Evolutionary conservation across 2,888 invertebrate genomes (phyloP).

Genomic region (Trachelus tabidus): DNA sequence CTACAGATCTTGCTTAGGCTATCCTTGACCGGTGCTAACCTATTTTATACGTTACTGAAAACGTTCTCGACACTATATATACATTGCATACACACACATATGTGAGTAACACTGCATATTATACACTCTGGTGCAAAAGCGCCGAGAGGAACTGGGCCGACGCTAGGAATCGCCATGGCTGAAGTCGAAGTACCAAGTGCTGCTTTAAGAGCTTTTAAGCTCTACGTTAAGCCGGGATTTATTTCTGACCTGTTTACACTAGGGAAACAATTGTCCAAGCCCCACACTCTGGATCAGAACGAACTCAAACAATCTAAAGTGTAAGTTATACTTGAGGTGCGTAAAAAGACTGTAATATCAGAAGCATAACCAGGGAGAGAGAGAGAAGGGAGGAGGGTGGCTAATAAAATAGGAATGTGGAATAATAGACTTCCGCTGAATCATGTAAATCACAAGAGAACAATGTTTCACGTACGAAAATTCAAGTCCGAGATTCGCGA

Average conservation of each 20-base stretch:
- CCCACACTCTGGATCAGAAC: background rate
- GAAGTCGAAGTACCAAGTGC: slow-evolving; percentile 30
- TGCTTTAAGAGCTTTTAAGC: slow-evolving; percentile 59
- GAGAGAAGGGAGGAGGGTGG: background rate
- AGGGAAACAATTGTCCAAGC: slow-evolving; percentile 48
- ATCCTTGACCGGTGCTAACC: too few species aligned
- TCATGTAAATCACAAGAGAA: background rate
- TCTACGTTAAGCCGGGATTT: slow-evolving; percentile 55
- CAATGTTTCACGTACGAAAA: background rate
- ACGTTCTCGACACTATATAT: background rate
- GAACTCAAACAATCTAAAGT: background rate
- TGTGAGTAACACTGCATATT: background rate
- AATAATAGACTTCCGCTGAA: background rate
- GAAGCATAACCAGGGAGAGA: background rate
- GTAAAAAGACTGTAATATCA: background rate
- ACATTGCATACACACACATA: background rate
- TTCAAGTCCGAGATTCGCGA: background rate
- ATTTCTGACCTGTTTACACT: slow-evolving; percentile 56
- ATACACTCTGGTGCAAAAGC: background rate
- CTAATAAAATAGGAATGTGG: background rate
- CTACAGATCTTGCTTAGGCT: too few species aligned
- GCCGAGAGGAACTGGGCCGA: slow-evolving; percentile 8
- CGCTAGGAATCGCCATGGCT: background rate
- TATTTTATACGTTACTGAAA: too few species aligned
- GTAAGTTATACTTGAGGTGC: background rate